Percentiles rank a stretch among this genome's conserved stretches.
Evolutionary conservation across 2,888 invertebrate genomes (phyloP).

Genomic region (Luperina testacea): DNA sequence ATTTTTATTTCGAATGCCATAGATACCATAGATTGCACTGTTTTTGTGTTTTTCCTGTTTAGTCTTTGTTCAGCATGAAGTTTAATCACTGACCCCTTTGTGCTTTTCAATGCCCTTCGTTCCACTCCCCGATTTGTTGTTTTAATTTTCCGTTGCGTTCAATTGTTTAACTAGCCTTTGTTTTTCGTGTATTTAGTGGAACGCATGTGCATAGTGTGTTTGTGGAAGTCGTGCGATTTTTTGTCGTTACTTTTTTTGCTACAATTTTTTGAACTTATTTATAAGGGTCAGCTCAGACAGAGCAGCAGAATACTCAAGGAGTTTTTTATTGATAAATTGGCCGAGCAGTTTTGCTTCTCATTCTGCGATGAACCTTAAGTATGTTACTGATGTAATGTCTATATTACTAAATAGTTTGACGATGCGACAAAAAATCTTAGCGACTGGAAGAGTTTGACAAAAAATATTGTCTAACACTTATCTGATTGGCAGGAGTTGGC

Average conservation of each 20-base stretch:
- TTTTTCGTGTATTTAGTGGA: conserved; percentile 52
- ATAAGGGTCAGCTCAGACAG: background rate
- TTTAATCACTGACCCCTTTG: conserved; percentile 60
- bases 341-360: background rate
- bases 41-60: conserved; percentile 32
- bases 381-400: background rate
- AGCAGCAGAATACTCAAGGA: background rate
- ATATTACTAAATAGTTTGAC: background rate
- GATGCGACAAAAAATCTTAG: conserved; percentile 32
- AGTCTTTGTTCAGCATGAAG: conserved; percentile 47
- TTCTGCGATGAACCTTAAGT: background rate
- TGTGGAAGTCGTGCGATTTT: conserved; percentile 47
- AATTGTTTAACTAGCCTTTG: conserved; percentile 11
- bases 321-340: background rate
- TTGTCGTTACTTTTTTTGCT: conserved; percentile 40
- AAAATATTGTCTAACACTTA: conserved; percentile 40
- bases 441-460: conserved; percentile 32
- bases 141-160: conserved; percentile 15
- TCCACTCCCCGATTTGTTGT: conserved; percentile 45
- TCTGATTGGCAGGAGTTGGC: conserved; percentile 81
- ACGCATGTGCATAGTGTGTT: conserved; percentile 60
- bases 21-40: conserved; percentile 45
- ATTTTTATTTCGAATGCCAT: conserved; percentile 37
- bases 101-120: conserved; percentile 54
- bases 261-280: background rate